Evolutionary conservation across 2,888 invertebrate species (phyloP).

Genomic region (Crocallis elinguaria): DNA sequence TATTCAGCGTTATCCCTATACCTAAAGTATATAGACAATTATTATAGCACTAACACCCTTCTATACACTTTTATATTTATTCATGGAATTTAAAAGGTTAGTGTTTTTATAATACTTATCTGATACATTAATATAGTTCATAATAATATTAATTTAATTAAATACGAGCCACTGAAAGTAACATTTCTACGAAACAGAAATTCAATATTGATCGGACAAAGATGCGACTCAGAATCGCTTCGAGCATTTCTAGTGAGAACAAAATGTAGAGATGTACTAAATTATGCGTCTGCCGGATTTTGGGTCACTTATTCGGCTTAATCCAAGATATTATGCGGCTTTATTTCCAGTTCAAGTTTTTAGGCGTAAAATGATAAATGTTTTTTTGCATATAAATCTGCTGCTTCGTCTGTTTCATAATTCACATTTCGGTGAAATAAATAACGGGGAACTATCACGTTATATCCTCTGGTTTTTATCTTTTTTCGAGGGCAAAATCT

Average conservation of each 20-base stretch:
- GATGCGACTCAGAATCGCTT: constrained; percentile 28
- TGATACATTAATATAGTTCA: constrained; percentile 5
- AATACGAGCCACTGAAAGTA: constrained; percentile 10
- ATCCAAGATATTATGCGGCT: no score
- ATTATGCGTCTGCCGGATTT: background rate
- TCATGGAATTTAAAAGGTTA: no score
- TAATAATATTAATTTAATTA: constrained; percentile 2
- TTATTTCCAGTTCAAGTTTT: background rate
- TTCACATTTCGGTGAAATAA: no score
- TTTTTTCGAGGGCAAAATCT: no score
- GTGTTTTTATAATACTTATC: background rate
- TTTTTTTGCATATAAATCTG: no score
- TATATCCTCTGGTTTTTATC: no score
- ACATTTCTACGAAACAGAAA: constrained; percentile 27
- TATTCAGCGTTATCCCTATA: no score
- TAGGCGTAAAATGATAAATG: background rate
- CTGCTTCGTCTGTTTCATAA: no score
- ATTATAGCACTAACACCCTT: no score
- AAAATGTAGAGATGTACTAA: constrained; percentile 1
- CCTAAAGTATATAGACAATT: no score
- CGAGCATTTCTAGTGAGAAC: constrained; percentile 29
- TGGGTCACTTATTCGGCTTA: background rate
- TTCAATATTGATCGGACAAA: constrained; percentile 23
- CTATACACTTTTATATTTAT: no score
- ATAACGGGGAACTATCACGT: no score